A percentile compares a stretch with the other conserved stretches of the same genome.
These are phyloP conservation scores for Choristoneura rosaceana DNA, from an alignment of 2,888 invertebrate species.

Conservation along the genomic window DNA sequence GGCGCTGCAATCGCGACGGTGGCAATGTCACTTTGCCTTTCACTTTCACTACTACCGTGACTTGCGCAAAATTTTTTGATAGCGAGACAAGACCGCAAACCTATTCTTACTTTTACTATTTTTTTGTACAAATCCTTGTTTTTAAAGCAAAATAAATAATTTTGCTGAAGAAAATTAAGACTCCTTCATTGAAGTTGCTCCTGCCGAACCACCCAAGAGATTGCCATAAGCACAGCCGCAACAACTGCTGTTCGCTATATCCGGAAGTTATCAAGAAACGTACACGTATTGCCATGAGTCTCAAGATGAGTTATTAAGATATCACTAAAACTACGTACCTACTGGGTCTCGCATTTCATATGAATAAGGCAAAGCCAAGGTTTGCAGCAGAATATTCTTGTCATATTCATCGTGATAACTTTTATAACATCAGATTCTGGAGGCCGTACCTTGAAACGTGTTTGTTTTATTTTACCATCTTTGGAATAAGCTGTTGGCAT, in stretches of 20 bases:
- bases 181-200: too few species aligned
- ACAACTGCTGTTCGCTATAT: not conserved
- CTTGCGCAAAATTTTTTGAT: too few species aligned
- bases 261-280: not conserved
- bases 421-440: conserved; percentile 24
- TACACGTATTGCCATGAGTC: not conserved
- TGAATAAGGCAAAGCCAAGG: conserved; percentile 16
- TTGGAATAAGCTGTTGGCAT: not conserved
- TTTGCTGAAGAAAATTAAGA: too few species aligned
- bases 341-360: not conserved
- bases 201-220: too few species aligned
- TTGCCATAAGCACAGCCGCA: too few species aligned
- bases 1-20: too few species aligned
- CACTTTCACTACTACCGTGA: too few species aligned
- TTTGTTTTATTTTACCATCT: conserved; percentile 1
- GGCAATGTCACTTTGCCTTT: too few species aligned
- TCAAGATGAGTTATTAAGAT: conserved; percentile 8
- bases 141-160: too few species aligned
- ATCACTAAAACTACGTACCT: not conserved
- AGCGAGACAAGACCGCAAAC: too few species aligned
- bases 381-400: conserved; percentile 26
- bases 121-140: too few species aligned
- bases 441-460: conserved; percentile 39
- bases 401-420: conserved; percentile 34
- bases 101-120: too few species aligned